Evolutionary conservation across 2,113 vertebrate species (phyloP), one percentile per base, ranked within the genome.

Genomic region (Excalfactoria chinensis): DNA sequence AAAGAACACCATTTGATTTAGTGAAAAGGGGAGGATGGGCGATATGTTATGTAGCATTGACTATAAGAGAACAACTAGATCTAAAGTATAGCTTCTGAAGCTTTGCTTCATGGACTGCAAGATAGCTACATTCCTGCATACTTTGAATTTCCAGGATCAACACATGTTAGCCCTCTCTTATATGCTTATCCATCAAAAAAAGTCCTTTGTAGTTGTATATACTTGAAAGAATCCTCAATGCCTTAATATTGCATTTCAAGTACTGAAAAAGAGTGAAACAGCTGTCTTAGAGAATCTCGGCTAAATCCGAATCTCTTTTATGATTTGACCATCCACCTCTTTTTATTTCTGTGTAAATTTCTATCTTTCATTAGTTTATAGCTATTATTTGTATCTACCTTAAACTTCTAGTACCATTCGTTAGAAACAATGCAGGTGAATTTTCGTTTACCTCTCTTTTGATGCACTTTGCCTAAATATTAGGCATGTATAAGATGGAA

Each of bases 81-180:
- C 66, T 81, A 23, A 72, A 77, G 49, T 59, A 59, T 67, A 90
- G 28, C 35, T 81, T 81, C 85, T 88, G 75, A 79, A 95, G 66
- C 34, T 90, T 75, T 88, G 74, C 74, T 84, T 87, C 53, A 35
- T 28, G 68, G 46, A 53, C 64, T 79, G 63, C 48, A 70, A 83
- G 51, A 62, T 41, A 68, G 90, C 84, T 26, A 4, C 34, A 68
- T 62, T 82, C 60, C 41, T 87, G 30, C 9, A 2, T 86, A 40
- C 79, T 95, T 46, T 76, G 62, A 86, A 66, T 96, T 93, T 53
- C 84, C 49, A 75, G 85, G 64, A 75, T 79, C 71, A 85, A 59
- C 78, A 56, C 0, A 59, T 86, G 0, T 86, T 88, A 70, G n/a
- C 35, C 28, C 41, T 91, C 35, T 32, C 43, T 71, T 35, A 34